Evolutionary conservation across 2,888 invertebrate genomes (phyloP).

Genomic region (Apocheima hispidaria): DNA sequence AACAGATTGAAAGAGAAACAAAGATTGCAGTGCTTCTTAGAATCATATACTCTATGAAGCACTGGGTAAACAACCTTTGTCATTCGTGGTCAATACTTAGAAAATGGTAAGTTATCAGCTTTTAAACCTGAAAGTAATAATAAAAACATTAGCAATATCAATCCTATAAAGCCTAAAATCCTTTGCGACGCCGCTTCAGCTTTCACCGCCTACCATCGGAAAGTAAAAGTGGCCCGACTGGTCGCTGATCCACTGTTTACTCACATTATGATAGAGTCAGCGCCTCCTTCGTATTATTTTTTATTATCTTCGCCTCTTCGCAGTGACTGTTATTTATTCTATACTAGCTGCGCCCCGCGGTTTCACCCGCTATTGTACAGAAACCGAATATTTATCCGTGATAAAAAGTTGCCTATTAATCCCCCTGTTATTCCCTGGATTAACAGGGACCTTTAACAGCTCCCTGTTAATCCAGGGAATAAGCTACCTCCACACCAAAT

Average conservation of each 20-base stretch:
- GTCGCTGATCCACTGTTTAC: constrained; percentile 28
- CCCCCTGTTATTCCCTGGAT: too few relatives aligned
- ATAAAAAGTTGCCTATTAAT: too few relatives aligned
- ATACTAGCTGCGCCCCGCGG: too few relatives aligned
- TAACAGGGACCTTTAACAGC: too few relatives aligned
- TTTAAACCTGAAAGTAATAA: not conserved
- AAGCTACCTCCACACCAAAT: too few relatives aligned
- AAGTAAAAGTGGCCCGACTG: constrained; percentile 49
- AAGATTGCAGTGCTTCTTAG: too few relatives aligned
- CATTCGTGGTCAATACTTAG: not conserved
- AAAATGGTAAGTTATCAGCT: not conserved
- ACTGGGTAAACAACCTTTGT: not conserved
- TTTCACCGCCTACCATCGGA: constrained; percentile 39
- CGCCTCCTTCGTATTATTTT: constrained; percentile 10
- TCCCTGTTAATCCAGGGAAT: too few relatives aligned
- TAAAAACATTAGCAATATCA: not conserved
- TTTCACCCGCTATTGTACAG: too few relatives aligned
- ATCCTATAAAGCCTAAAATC: not conserved
- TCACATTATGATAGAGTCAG: constrained; percentile 36
- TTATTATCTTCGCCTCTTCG: not conserved
- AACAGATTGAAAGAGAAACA: too few relatives aligned
- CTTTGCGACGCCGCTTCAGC: constrained; percentile 2
- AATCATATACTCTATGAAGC: too few relatives aligned
- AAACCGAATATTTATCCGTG: too few relatives aligned
- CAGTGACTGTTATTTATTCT: not conserved